phyloP scores from a whole-genome alignment of 2,888 invertebrate genomes.

The Polylopha cassiicola region DNA sequence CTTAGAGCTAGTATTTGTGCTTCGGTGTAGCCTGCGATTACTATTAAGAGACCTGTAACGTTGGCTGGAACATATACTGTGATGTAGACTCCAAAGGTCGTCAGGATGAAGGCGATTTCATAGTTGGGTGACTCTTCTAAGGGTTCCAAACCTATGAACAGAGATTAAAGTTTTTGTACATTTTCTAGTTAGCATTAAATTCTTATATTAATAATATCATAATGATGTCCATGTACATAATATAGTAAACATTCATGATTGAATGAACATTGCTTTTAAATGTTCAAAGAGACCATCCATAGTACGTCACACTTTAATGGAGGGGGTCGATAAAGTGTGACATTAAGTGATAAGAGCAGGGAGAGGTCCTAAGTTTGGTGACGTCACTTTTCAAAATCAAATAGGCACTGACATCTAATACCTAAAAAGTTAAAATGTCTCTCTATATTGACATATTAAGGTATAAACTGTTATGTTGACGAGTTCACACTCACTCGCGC shows the following conservation, averaged over 20 bases:
- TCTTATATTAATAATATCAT: background rate
- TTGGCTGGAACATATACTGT: slow-evolving; percentile 38
- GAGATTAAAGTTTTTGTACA: slow-evolving; percentile 10
- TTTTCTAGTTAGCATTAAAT: background rate
- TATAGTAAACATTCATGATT: slow-evolving; percentile 30
- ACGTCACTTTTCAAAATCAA: too few relatives aligned
- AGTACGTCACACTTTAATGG: too few relatives aligned
- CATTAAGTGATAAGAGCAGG: too few relatives aligned
- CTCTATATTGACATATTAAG: too few relatives aligned
- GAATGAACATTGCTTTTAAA: too few relatives aligned
- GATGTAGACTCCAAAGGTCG: slow-evolving; percentile 28
- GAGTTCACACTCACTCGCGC: too few relatives aligned
- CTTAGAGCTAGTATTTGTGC: slow-evolving; percentile 47
- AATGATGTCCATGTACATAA: slow-evolving; percentile 16
- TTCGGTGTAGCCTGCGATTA: slow-evolving; percentile 45
- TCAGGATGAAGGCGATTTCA: slow-evolving; percentile 37
- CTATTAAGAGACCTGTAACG: slow-evolving; percentile 40
- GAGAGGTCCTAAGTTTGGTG: too few relatives aligned
- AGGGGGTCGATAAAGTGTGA: too few relatives aligned
- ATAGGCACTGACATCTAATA: too few relatives aligned
- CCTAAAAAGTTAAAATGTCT: too few relatives aligned
- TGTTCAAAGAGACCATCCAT: too few relatives aligned
- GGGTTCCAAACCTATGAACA: slow-evolving; percentile 46
- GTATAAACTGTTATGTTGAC: too few relatives aligned
- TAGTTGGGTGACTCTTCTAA: slow-evolving; percentile 48